Evolutionary conservation across 2,797 vertebrate genomes (phyloP), one percentile per base, ranked within the genome.

Genomic region (Diplodus puntazzo): DNA sequence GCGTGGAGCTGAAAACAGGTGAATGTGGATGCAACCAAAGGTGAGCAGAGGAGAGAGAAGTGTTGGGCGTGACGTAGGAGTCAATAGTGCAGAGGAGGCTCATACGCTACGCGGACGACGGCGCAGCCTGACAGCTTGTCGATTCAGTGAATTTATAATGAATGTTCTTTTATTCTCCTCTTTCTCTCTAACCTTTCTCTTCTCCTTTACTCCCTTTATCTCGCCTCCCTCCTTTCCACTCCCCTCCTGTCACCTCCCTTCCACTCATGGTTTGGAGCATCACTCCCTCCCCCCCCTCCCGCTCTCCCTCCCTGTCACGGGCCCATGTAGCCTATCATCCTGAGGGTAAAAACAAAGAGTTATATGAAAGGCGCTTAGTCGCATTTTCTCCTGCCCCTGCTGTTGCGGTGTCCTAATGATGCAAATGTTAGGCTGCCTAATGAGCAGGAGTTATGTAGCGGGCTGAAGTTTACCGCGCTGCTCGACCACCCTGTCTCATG

Each of bases 111-210:
- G 75, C 58, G 70, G 88, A 87, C 49, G 67, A 71, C 85, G 48
- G 85, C 53, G 14, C 78, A 49, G 85, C 77, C 84, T 90, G 93
- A 92, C 92, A 92, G 92, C 86, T 92, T 92, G 91, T 94, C 90
- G 89, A 94, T 92, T 92, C 88, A 85, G 90, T 92, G 89, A 93
- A 92, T 92, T 90, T 87, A 88, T 92, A 94, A 92, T 89, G 87
- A 91, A 89, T 85, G 79, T 83, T 90, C 81, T 88, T 93, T 92
- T 89, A 87, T 87, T 91, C 86, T 84, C 78, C 80, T 68, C 82
- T 90, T 91, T 89, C 89, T 85, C 73, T 69, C 79, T 83, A 84
- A 87, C 89, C 88, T 92, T 89, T 88, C 81, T 82, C 66, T 73
- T 80, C 80, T 79, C 78, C 77, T 86, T 76, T 57, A 42, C 55